A percentile compares a stretch with the other conserved stretches of the same genome.
These are phyloP conservation scores for Danio aesculapii DNA, from an alignment of 2,797 vertebrate genomes.

Conservation along the genomic window DNA sequence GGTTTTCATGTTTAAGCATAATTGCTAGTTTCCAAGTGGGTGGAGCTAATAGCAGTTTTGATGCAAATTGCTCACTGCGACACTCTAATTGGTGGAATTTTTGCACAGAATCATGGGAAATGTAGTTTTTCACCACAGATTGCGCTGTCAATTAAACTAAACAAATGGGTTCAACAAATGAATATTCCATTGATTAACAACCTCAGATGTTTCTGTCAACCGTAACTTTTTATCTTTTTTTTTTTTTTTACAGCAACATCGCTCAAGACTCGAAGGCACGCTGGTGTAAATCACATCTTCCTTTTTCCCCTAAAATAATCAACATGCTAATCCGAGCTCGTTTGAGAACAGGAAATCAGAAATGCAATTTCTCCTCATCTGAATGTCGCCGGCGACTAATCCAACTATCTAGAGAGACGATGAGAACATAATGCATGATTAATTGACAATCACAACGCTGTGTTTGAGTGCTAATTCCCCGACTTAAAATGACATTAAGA, in stretches of 20 bases:
- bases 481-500: slow-evolving; percentile 49
- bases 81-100: no score
- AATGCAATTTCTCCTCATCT: slow-evolving; percentile 45
- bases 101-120: no score
- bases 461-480: slow-evolving; percentile 51
- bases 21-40: no score
- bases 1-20: no score
- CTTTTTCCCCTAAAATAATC: slow-evolving; percentile 16
- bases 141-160: no score
- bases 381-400: slow-evolving; percentile 48
- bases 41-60: no score
- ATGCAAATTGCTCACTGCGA: no score
- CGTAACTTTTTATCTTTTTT: no score
- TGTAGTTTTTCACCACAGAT: no score
- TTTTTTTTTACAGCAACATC: background rate
- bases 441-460: slow-evolving; percentile 57
- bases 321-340: slow-evolving; percentile 28
- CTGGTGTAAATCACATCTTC: background rate
- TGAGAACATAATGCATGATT: slow-evolving; percentile 60
- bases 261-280: background rate
- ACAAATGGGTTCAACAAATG: no score
- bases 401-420: slow-evolving; percentile 47
- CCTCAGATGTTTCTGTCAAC: no score
- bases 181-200: no score
- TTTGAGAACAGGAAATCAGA: slow-evolving; percentile 42